These are phyloP conservation scores for Phalera bucephala DNA, from an alignment of 2,888 invertebrate species.

Conservation along the genomic window DNA sequence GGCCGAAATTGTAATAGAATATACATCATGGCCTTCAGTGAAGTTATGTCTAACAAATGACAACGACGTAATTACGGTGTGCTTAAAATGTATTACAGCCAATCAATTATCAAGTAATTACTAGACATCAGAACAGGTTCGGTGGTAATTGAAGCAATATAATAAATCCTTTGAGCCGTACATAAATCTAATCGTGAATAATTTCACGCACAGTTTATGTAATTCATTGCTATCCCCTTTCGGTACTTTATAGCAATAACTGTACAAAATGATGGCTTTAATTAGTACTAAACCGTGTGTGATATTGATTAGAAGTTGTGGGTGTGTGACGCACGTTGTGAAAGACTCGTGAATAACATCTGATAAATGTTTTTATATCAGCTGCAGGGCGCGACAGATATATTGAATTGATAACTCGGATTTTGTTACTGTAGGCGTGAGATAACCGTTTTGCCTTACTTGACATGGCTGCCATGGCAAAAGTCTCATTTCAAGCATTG, in stretches of 20 bases:
- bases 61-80: too few relatives aligned
- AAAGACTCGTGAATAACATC: background rate
- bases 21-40: too few relatives aligned
- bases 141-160: background rate
- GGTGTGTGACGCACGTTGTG: background rate
- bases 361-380: background rate
- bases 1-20: too few relatives aligned
- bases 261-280: conserved; percentile 2
- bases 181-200: conserved; percentile 6
- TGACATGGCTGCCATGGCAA: too few relatives aligned
- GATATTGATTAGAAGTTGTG: conserved; percentile 1
- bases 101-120: too few relatives aligned
- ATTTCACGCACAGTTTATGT: conserved; percentile 9
- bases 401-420: too few relatives aligned
- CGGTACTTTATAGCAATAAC: conserved; percentile 3
- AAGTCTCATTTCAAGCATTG: too few relatives aligned
- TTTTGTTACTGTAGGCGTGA: too few relatives aligned
- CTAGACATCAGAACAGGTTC: background rate
- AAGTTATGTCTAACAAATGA: too few relatives aligned
- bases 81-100: too few relatives aligned
- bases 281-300: conserved; percentile 1
- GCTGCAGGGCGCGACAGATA: too few relatives aligned
- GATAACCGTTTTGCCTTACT: too few relatives aligned
- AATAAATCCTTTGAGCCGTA: conserved; percentile 1
- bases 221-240: background rate